Base-by-base conservation (phyloP, 1,140 invertebrate genomes). In the Drosophila fuyamai region DNA sequence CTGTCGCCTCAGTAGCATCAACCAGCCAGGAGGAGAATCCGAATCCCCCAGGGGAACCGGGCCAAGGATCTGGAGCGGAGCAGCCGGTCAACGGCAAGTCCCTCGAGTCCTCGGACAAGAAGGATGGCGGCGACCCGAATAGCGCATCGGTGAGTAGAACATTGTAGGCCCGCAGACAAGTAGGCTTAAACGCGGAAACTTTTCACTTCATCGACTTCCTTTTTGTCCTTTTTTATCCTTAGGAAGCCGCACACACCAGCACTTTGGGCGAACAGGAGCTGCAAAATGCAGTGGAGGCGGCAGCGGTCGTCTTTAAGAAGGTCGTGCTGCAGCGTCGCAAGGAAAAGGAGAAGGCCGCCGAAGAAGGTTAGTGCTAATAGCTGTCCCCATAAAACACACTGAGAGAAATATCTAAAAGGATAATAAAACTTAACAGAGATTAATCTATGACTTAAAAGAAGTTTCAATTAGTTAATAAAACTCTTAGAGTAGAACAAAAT, bases 201-300 rank as follows among this genome's bases (percentile, higher is more conserved):
- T 41, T 27, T 29, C 14, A 14, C 27, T 12, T 12, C 14, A 13
- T 12, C 23, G 23, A 23, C 23, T 23, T 23, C 23, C 23, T 23
- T 23, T 23, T 23, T 23, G 23, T n/a, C 13, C 18, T 8, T 10
- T 27, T 6, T 53, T 13, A 32, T 32, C 48, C n/a, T 18, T 13
- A 74, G 79, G 54, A 44, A 12, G 65, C 67, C 47, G 14, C 62
- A 32, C 90, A 92, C 51, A 91, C 84, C 43, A 92, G 89, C 60
- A 94, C 93, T 86, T 93, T 94, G 93, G 94, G 94, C 82, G 94
- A 94, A 93, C 94, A 92, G 90, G 93, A 94, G 93, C 93, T 94
- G 76, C 93, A 92, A 79, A 93, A 92, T 91, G 92, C 92, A 73
- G 92, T 92, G 71, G 92, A 92, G 81, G 93, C 93, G 54, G 93